A percentile compares a stretch with the other conserved stretches of the same genome.
Evolutionary conservation across 2,113 vertebrate genomes (phyloP).

Genomic region (Caloenas nicobarica): DNA sequence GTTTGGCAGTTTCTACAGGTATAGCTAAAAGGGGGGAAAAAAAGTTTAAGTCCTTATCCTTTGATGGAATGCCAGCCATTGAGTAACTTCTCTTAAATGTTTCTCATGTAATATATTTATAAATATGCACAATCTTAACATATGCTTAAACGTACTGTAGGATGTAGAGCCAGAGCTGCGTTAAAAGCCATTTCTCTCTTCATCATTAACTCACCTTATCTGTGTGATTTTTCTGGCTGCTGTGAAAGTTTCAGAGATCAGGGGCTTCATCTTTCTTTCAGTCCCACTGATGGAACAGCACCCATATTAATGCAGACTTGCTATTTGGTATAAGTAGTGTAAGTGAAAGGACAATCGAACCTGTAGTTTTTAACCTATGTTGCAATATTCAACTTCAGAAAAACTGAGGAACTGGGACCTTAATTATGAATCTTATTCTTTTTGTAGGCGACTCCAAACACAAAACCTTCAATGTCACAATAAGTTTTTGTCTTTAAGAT

Average conservation of each 20-base stretch:
- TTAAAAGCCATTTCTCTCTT: neutral
- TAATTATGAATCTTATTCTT: neutral
- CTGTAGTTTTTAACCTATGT: neutral
- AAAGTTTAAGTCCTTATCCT: neutral
- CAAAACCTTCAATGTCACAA: neutral
- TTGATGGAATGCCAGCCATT: neutral
- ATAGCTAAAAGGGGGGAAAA: slow-evolving; percentile 79
- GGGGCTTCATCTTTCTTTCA: neutral
- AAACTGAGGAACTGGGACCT: neutral
- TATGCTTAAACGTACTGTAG: neutral
- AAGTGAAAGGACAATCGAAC: neutral
- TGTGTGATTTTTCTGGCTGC: neutral
- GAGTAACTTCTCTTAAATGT: neutral
- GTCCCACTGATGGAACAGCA: neutral
- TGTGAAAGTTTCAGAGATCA: neutral
- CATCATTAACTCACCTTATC: neutral
- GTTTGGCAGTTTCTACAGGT: slow-evolving; percentile 92
- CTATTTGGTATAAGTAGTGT: neutral
- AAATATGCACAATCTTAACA: neutral
- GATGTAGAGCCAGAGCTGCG: neutral
- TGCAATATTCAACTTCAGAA: neutral
- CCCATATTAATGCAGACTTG: neutral
- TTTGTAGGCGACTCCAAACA: neutral
- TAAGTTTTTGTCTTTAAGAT: neutral
- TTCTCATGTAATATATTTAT: neutral